A percentile compares a stretch with the other conserved stretches of the same genome.
Conservation (phyloP, 2,888 invertebrate species). For the Drosophila affinis region DNA sequence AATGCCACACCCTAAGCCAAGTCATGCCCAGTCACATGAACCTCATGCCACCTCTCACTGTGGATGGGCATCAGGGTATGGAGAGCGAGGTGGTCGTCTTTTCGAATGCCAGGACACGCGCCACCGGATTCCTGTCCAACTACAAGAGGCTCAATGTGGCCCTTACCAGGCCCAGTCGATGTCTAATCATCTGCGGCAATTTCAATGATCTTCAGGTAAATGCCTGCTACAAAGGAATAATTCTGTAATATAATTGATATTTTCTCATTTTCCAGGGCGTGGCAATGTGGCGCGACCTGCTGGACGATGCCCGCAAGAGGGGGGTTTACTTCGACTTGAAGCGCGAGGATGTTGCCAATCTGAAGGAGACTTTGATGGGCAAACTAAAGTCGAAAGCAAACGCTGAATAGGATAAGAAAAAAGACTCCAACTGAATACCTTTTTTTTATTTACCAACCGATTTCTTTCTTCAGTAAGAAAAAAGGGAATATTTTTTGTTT, state of each 20-base stretch:
- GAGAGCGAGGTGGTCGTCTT: slow-evolving; percentile 94
- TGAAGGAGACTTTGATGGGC: slow-evolving; percentile 69
- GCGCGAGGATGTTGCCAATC: slow-evolving; percentile 58
- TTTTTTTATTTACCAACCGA: slow-evolving; percentile 24
- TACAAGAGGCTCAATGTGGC: slow-evolving; percentile 93
- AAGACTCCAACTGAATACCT: too few relatives aligned
- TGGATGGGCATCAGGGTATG: slow-evolving; percentile 93
- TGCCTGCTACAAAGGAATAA: background rate
- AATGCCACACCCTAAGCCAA: slow-evolving; percentile 83
- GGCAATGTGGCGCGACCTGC: slow-evolving; percentile 85
- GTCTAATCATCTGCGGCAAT: slow-evolving; percentile 90
- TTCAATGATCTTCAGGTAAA: slow-evolving; percentile 87
- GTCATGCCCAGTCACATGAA: slow-evolving; percentile 55
- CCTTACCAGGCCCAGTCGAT: slow-evolving; percentile 91
- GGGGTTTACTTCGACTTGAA: slow-evolving; percentile 82
- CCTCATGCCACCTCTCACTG: slow-evolving; percentile 86
- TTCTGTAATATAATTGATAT: background rate
- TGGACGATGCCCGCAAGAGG: slow-evolving; percentile 86
- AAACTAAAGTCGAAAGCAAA: slow-evolving; percentile 60
- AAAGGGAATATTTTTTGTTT: too few relatives aligned
- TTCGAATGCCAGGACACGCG: slow-evolving; percentile 91
- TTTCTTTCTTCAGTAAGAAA: too few relatives aligned
- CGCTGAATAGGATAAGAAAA: background rate
- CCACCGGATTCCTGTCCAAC: slow-evolving; percentile 91
- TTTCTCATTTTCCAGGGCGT: slow-evolving; percentile 84